Conservation (phyloP, 2,888 invertebrate genomes). For the Metacarcinus magister region DNA sequence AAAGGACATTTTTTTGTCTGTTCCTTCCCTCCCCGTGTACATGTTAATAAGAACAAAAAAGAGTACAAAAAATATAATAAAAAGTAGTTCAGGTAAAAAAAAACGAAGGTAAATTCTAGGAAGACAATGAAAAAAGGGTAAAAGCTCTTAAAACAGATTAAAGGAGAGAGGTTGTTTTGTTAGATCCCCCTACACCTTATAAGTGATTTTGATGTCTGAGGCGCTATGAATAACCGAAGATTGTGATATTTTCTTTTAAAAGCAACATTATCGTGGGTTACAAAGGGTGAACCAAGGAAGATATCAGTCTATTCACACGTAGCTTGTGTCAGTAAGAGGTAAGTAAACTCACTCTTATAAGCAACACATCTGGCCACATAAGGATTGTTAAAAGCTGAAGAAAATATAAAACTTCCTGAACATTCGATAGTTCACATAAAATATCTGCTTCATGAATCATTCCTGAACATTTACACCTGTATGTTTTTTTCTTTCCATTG, state of each 20-base stretch:
- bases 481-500: no score
- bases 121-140: neutral
- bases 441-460: no score
- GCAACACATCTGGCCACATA: no score
- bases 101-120: no score
- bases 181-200: neutral
- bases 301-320: neutral
- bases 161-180: neutral
- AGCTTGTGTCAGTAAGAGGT: neutral
- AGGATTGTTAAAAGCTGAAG: no score
- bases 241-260: neutral
- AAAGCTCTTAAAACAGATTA: neutral
- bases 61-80: neutral
- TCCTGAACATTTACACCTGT: no score
- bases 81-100: neutral
- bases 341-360: neutral
- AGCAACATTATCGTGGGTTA: neutral
- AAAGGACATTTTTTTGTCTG: neutral
- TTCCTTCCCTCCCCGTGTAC: neutral
- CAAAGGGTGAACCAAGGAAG: neutral
- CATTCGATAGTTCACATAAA: no score
- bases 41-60: neutral
- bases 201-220: neutral
- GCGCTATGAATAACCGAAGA: neutral
- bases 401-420: no score